Evolutionary conservation across 2,888 invertebrate genomes (phyloP).

Genomic region (Ennomos erosarius): DNA sequence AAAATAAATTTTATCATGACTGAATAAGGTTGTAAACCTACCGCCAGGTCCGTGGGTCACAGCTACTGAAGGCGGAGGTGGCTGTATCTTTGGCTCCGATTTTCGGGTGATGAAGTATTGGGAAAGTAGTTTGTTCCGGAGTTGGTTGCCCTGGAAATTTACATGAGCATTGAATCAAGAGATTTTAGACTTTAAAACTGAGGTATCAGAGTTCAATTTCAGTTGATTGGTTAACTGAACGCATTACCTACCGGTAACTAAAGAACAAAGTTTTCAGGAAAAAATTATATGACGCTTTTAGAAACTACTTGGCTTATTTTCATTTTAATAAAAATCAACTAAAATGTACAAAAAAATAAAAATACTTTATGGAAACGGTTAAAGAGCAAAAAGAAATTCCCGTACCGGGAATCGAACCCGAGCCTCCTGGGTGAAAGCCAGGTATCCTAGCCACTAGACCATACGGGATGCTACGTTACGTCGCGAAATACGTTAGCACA

Average conservation of each 20-base stretch:
- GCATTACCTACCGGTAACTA: too few relatives aligned
- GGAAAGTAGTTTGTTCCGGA: constrained; percentile 76
- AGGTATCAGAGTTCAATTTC: too few relatives aligned
- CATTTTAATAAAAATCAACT: neutral
- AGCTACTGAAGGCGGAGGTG: constrained; percentile 67
- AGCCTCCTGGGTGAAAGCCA: constrained; percentile 89
- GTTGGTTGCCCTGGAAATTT: constrained; percentile 72
- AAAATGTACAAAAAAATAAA: constrained; percentile 5
- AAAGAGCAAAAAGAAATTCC: constrained; percentile 46
- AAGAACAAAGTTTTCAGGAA: too few relatives aligned
- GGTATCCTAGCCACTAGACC: constrained; percentile 90
- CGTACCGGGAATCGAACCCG: constrained; percentile 85
- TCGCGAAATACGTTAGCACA: constrained; percentile 9
- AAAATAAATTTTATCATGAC: constrained; percentile 12
- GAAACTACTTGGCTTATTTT: too few relatives aligned
- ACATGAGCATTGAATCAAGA: neutral
- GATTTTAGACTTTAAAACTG: too few relatives aligned
- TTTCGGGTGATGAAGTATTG: constrained; percentile 81
- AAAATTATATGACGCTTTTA: too few relatives aligned
- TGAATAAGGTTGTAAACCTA: constrained; percentile 55
- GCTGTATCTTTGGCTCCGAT: constrained; percentile 72
- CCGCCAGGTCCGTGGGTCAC: constrained; percentile 95
- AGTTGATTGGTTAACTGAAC: too few relatives aligned
- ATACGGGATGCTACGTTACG: constrained; percentile 58
- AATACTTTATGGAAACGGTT: too few relatives aligned